Conservation (phyloP, 2,797 vertebrate genomes). For the Peromyscus eremicus region DNA sequence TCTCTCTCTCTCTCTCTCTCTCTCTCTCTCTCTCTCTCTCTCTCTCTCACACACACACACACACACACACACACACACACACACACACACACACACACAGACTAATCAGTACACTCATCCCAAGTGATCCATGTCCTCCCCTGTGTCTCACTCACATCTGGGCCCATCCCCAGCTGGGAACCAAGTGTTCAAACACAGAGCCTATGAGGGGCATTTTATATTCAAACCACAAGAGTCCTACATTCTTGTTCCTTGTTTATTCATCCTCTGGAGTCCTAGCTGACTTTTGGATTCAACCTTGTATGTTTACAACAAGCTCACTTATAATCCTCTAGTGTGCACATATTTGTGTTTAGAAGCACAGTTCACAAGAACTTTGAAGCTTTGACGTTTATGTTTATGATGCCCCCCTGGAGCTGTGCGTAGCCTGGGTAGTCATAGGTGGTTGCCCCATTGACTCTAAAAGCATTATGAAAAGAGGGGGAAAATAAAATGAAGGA, state of each 20-base stretch:
- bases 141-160: neutral
- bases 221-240: neutral
- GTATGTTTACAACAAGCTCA: neutral
- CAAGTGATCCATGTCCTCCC: neutral
- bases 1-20: too few species aligned
- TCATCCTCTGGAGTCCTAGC: neutral
- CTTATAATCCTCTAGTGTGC: neutral
- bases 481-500: constrained; percentile 22
- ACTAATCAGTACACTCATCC: neutral
- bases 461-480: neutral
- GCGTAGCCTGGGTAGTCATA: neutral
- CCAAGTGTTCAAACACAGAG: neutral
- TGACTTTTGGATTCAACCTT: neutral
- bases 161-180: neutral
- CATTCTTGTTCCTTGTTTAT: neutral
- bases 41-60: neutral
- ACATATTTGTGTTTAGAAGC: rapidly evolving
- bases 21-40: too few species aligned
- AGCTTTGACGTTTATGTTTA: neutral
- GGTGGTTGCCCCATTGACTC: neutral
- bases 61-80: neutral
- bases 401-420: neutral
- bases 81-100: neutral
- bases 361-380: neutral
- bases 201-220: neutral